phyloP scores from a whole-genome alignment of 2,888 invertebrate genomes.

The Tupiocoris notatus region DNA sequence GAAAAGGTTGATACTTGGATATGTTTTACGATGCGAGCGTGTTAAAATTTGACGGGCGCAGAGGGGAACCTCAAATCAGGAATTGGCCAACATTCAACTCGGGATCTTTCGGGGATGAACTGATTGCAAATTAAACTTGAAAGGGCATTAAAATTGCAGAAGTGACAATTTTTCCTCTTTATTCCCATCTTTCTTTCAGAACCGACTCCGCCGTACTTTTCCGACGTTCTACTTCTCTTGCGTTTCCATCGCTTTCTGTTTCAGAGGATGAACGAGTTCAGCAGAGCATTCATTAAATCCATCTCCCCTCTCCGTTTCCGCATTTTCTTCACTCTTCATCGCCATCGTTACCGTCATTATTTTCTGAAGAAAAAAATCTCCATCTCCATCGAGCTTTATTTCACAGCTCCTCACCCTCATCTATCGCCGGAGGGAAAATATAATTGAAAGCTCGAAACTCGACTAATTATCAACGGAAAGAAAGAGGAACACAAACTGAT shows the following conservation, averaged over 20 bases:
- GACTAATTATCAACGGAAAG: not conserved
- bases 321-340: not conserved
- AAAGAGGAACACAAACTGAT: not conserved
- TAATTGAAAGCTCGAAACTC: too few relatives aligned
- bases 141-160: constrained; percentile 13
- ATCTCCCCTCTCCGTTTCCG: not conserved
- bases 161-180: not conserved
- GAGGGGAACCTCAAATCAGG: too few relatives aligned
- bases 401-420: not conserved
- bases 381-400: not conserved
- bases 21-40: too few relatives aligned
- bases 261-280: not conserved
- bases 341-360: not conserved
- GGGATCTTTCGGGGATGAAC: not conserved
- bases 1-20: too few relatives aligned
- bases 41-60: too few relatives aligned
- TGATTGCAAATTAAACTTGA: constrained; percentile 13
- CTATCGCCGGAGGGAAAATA: too few relatives aligned
- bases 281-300: constrained; percentile 3
- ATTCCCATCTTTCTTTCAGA: not conserved
- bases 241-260: too few relatives aligned
- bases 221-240: too few relatives aligned
- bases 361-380: not conserved
- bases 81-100: too few relatives aligned
- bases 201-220: too few relatives aligned